Base-by-base conservation (phyloP, 2,113 vertebrate genomes). In the Megaceryle torquata region DNA sequence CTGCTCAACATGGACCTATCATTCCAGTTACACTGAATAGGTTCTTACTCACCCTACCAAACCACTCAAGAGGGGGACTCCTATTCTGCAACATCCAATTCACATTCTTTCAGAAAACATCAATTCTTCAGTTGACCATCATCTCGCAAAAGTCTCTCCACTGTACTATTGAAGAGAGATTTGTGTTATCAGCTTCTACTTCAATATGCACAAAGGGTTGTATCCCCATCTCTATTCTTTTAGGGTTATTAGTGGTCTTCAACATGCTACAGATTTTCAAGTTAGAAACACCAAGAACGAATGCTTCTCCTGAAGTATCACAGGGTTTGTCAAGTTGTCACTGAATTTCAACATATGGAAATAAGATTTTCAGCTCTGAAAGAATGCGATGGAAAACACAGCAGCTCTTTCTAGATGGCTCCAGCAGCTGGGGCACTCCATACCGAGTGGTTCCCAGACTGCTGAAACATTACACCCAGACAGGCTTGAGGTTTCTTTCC, bases 1-100 rank as follows among this genome's bases (percentile, higher is more conserved):
- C 14, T 26, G 12, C n/a, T 71, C 35, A n/a, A 77, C 19, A 60
- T 7, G 18, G 5, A 44, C 0, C 0, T 25, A 86, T 6, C 11
- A 39, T 20, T 82, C 37, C 53, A 72, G 14, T 33, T 59, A 50
- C 64, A 54, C 28, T 11, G 24, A 28, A 22, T 18, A 20, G 11
- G 2, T 13, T 69, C 88, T 84, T 20, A 53, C 25, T 31, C 39
- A 43, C 7, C 15, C 25, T 37, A 22, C 17, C 8, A 28, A 53
- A 39, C 26, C 13, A 14, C 19, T 33, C 64, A 56, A 64, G 33
- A 69, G 6, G 5, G 12, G 9, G 10, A 3, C 12, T 69, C 33
- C 3, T 3, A 35, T 39, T 88, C 61, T 54, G 12, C 15, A 41
- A 37, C 7, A 19, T 22, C 35, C 8, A 56, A 31, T 37, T 63